phyloP scores from a whole-genome alignment of 2,113 vertebrate species.

The Colius striatus region DNA sequence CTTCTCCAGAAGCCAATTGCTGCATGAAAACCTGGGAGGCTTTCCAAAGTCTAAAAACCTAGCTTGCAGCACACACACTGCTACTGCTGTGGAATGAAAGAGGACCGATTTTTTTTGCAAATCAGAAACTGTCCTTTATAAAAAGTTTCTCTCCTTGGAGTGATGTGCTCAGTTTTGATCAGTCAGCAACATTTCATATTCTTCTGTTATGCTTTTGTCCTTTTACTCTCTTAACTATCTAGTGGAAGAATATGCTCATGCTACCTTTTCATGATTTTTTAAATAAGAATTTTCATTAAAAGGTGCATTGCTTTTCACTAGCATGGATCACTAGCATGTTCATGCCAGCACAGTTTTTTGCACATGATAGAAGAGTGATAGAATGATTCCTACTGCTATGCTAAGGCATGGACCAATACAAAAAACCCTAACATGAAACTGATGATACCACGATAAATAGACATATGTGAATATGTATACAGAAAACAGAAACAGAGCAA shows the following conservation, averaged over 20 bases:
- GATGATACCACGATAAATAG: neutral
- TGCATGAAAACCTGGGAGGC: neutral
- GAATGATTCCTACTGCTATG: neutral
- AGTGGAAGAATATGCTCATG: neutral
- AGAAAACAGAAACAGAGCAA: neutral
- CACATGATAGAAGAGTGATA: neutral
- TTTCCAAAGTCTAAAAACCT: neutral
- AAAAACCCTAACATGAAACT: neutral
- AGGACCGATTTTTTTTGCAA: neutral
- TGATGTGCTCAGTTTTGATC: neutral
- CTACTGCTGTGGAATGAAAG: neutral
- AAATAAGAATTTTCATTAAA: neutral
- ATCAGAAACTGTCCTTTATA: neutral
- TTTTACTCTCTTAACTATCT: neutral
- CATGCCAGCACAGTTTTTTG: neutral
- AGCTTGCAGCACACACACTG: neutral
- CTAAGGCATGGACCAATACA: accelerated
- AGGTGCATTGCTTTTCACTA: neutral
- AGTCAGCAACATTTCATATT: neutral
- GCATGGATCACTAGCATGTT: neutral
- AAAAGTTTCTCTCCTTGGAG: neutral
- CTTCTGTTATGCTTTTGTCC: neutral
- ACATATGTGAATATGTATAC: neutral
- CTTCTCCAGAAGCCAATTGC: neutral
- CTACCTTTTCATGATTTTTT: neutral